Evolutionary conservation across 2,888 invertebrate genomes (phyloP).

Genomic region (Polymixis lichenea): DNA sequence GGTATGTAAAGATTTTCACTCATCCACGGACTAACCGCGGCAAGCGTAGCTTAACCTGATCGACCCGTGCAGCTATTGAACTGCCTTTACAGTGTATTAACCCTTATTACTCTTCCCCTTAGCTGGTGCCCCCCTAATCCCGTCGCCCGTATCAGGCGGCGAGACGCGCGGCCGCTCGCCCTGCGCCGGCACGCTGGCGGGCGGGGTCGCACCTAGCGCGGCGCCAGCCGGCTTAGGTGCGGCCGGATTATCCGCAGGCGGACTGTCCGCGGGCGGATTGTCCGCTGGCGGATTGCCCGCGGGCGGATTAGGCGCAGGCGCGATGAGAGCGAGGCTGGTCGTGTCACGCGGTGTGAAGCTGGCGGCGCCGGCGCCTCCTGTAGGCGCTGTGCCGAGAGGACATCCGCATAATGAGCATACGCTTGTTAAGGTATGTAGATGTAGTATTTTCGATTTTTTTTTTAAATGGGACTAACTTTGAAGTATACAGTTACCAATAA

Average conservation of each 20-base stretch:
- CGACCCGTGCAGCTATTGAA: too few relatives aligned
- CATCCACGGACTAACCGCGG: too few relatives aligned
- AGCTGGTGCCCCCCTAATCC: constrained; percentile 44
- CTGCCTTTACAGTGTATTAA: too few relatives aligned
- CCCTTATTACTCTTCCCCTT: not conserved
- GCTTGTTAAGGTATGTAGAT: constrained; percentile 79
- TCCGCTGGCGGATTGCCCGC: constrained; percentile 16
- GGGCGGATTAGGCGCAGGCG: constrained; percentile 20
- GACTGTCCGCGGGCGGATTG: not conserved
- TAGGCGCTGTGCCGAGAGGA: constrained; percentile 44
- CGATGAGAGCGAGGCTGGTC: constrained; percentile 62
- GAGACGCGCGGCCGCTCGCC: constrained; percentile 36
- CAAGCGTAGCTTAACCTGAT: too few relatives aligned
- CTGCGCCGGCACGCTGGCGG: constrained; percentile 29
- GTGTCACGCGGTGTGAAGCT: constrained; percentile 65
- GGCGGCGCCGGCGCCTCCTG: constrained; percentile 47
- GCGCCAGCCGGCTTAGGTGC: not conserved
- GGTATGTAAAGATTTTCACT: too few relatives aligned
- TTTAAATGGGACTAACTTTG: too few relatives aligned
- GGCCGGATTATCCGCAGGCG: not conserved
- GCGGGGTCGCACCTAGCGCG: constrained; percentile 7
- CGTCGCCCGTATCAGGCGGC: constrained; percentile 56
- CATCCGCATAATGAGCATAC: constrained; percentile 81
- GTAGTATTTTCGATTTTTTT: too few relatives aligned
- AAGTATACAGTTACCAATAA: too few relatives aligned